phyloP scores from a whole-genome alignment of 2,113 vertebrate species.

The Myotis yumanensis region DNA sequence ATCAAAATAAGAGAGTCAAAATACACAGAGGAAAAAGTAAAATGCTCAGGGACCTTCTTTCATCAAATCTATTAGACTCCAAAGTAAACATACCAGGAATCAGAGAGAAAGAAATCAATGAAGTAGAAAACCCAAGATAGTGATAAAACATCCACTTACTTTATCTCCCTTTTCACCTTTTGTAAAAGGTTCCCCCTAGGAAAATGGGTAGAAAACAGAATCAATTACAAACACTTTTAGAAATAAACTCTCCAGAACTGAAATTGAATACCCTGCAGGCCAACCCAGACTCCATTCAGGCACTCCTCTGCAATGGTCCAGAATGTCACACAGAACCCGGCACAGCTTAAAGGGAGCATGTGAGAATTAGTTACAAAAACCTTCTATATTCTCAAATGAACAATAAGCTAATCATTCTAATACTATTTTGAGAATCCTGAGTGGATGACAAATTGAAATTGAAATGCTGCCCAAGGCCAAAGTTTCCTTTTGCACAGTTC shows the following conservation, averaged over 20 bases:
- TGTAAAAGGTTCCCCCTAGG: constrained; percentile 79
- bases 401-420: constrained; percentile 5
- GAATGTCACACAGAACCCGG: neutral
- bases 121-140: constrained; percentile 43
- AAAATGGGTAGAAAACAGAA: constrained; percentile 54
- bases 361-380: neutral
- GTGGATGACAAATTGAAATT: neutral
- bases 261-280: neutral
- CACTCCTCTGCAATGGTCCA: neutral
- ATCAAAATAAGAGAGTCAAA: constrained; percentile 34
- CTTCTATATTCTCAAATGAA: neutral
- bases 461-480: neutral
- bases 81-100: constrained; percentile 51
- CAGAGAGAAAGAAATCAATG: constrained; percentile 56
- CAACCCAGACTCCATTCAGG: neutral
- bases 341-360: neutral
- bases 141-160: constrained; percentile 83
- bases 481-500: neutral
- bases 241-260: constrained; percentile 32
- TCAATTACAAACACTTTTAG: constrained; percentile 57
- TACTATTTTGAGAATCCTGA: neutral
- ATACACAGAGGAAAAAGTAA: constrained; percentile 43
- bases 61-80: constrained; percentile 50
- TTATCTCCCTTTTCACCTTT: constrained; percentile 92
- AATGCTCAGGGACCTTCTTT: constrained; percentile 34